Conservation (phyloP, 92 coral and sea anemone species). For the Muricea muricata region DNA sequence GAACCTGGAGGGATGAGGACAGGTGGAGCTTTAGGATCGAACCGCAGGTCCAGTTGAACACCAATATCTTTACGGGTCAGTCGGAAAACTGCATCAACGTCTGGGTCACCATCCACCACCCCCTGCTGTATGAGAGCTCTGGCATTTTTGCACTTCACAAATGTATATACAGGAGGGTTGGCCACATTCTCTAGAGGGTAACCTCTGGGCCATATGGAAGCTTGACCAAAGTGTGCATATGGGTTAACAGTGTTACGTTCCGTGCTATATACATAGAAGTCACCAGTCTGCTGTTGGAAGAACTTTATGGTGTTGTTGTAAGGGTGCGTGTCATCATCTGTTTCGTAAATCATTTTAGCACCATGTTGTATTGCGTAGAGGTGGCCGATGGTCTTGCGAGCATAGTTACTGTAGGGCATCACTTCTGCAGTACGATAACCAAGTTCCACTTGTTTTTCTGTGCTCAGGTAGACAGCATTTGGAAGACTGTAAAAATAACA, state of each 20-base stretch:
- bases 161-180: constrained; percentile 29
- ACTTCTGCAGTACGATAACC: constrained; percentile 83
- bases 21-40: constrained; percentile 40
- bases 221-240: constrained; percentile 89
- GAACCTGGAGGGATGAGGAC: constrained; percentile 66
- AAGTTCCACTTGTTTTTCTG: constrained; percentile 77
- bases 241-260: constrained; percentile 76
- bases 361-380: constrained; percentile 98
- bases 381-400: constrained; percentile 94
- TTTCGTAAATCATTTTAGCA: constrained; percentile 90
- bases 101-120: constrained; percentile 92
- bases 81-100: constrained; percentile 88
- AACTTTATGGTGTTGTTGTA: constrained; percentile 77
- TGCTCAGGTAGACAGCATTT: constrained; percentile 79
- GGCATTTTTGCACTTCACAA: constrained; percentile 27
- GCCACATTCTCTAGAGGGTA: constrained; percentile 41
- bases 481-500: constrained; percentile 69
- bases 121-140: constrained; percentile 41
- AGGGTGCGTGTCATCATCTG: constrained; percentile 97
- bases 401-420: constrained; percentile 84
- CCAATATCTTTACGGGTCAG: constrained; percentile 36
- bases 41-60: constrained; percentile 42
- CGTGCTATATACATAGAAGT: constrained; percentile 79
- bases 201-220: constrained; percentile 47
- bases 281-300: constrained; percentile 75